Evolutionary conservation across 2,113 vertebrate species (phyloP).

Genomic region (Panurus biarmicus): DNA sequence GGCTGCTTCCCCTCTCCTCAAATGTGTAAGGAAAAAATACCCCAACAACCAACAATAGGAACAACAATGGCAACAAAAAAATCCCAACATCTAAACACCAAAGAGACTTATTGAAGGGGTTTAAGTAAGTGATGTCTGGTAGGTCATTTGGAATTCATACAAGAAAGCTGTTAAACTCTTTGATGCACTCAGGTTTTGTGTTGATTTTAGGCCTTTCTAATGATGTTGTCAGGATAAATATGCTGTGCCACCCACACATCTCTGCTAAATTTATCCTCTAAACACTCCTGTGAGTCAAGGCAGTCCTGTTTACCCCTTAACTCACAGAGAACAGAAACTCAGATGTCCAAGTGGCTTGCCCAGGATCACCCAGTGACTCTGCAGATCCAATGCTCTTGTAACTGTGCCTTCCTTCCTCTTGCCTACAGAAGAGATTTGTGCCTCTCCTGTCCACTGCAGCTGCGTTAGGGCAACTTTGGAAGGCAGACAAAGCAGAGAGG

Average conservation of each 20-base stretch:
- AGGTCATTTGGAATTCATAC: background rate
- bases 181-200: background rate
- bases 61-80: background rate
- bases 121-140: background rate
- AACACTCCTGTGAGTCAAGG: background rate
- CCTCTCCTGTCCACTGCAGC: background rate
- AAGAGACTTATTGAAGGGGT: background rate
- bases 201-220: background rate
- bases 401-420: background rate
- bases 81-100: background rate
- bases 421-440: background rate
- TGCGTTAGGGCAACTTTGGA: background rate
- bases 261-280: background rate
- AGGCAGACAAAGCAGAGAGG: background rate
- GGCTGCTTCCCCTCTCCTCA: background rate
- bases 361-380: background rate
- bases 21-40: background rate
- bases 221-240: background rate
- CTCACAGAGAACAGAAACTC: background rate
- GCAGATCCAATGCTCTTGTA: background rate
- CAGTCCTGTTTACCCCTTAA: background rate
- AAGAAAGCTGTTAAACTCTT: background rate
- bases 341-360: background rate
- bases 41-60: background rate
- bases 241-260: background rate